Evolutionary conservation across 2,888 invertebrate genomes (phyloP).

Genomic region (Drosophila ochracea): DNA sequence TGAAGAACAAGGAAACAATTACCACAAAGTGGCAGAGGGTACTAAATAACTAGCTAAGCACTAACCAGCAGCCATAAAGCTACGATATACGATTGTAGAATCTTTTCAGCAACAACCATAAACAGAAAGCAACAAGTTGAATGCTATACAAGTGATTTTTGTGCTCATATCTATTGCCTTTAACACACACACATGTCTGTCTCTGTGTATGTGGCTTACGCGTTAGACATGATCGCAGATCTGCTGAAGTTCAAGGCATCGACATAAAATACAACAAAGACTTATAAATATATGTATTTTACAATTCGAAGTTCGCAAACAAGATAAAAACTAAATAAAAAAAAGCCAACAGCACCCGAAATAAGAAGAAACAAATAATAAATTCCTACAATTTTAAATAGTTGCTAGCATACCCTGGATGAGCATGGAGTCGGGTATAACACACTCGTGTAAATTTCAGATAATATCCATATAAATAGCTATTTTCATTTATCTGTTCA

Average conservation of each 20-base stretch:
- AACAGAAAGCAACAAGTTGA: conserved; percentile 51
- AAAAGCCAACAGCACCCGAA: background rate
- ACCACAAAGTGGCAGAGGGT: background rate
- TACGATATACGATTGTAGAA: conserved; percentile 33
- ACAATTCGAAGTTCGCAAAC: conserved; percentile 44
- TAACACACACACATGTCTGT: conserved; percentile 5
- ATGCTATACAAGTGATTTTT: conserved; percentile 68
- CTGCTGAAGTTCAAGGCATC: conserved; percentile 49
- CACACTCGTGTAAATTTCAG: background rate
- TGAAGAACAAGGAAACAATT: conserved; percentile 42
- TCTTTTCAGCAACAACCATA: conserved; percentile 21
- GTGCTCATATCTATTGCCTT: conserved; percentile 62
- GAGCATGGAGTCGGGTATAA: background rate
- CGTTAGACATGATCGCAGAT: conserved; percentile 4
- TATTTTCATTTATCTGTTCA: background rate
- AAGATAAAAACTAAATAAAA: conserved; percentile 4
- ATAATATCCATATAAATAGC: background rate
- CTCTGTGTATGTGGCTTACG: background rate
- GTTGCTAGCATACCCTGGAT: conserved; percentile 17
- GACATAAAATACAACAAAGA: conserved; percentile 39
- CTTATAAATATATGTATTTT: conserved; percentile 34
- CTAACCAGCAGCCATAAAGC: conserved; percentile 15
- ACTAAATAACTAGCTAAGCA: conserved; percentile 12
- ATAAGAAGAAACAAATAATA: conserved; percentile 6
- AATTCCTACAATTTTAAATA: conserved; percentile 26